phyloP scores from a whole-genome alignment of 2,113 vertebrate genomes.

The Bubo blakistoni region DNA sequence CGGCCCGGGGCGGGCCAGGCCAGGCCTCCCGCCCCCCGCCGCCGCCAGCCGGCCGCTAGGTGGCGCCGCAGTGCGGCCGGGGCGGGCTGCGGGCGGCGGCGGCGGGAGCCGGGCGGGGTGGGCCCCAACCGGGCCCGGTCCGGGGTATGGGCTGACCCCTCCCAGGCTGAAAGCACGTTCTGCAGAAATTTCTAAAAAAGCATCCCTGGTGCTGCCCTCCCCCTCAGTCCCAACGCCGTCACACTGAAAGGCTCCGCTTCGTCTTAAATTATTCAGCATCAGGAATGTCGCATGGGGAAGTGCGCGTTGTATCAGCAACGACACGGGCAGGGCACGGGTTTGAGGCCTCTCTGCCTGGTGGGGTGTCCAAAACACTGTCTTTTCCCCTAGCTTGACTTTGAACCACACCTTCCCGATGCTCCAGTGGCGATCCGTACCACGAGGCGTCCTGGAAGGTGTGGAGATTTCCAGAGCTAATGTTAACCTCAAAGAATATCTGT shows the following conservation, averaged over 20 bases:
- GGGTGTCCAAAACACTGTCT: accelerated
- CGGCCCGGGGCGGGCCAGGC: too few relatives aligned
- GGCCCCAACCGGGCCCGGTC: background rate
- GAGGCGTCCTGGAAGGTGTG: too few relatives aligned
- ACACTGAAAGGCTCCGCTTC: too few relatives aligned
- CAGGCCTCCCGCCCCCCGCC: background rate
- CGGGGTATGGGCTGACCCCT: background rate
- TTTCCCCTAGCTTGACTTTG: background rate
- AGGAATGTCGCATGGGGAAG: background rate
- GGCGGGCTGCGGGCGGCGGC: background rate
- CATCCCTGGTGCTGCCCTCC: background rate
- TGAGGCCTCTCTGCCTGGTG: background rate
- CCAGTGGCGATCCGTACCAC: accelerated
- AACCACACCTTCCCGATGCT: background rate
- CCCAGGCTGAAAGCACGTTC: background rate
- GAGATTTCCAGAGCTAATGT: background rate
- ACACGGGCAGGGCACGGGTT: accelerated
- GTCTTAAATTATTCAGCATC: background rate
- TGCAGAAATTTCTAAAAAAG: background rate
- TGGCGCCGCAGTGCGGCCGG: background rate
- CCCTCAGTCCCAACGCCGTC: accelerated
- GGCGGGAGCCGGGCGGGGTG: background rate
- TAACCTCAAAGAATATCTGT: background rate
- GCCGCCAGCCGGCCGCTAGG: background rate
- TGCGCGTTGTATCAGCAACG: accelerated